Evolutionary conservation across 2,888 invertebrate genomes (phyloP).

Genomic region (Apantesis nais): DNA sequence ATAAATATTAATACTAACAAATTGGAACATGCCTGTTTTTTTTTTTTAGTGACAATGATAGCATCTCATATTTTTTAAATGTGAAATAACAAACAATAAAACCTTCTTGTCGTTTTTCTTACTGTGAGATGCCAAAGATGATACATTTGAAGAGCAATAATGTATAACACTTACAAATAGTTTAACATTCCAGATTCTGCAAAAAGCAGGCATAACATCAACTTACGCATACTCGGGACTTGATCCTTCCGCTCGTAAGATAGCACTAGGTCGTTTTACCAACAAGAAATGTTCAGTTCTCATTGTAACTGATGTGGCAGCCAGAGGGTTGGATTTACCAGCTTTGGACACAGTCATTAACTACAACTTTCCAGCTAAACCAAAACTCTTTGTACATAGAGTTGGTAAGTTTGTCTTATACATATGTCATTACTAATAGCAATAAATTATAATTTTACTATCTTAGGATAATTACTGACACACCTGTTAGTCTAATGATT

Average conservation of each 20-base stretch:
- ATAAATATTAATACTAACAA: no score
- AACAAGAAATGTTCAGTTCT: constrained; percentile 92
- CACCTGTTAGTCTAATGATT: no score
- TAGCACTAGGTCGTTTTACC: constrained; percentile 96
- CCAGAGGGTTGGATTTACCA: constrained; percentile 98
- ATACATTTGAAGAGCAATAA: no score
- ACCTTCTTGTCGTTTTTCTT: no score
- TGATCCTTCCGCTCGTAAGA: constrained; percentile 97
- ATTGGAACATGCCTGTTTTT: no score
- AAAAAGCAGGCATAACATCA: constrained; percentile 91
- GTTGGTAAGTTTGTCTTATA: constrained; percentile 89
- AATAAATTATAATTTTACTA: no score
- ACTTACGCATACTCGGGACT: constrained; percentile 97
- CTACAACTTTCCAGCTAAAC: constrained; percentile 97
- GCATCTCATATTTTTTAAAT: no score
- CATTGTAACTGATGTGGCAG: constrained; percentile 98
- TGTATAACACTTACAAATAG: background rate
- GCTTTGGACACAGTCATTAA: constrained; percentile 98
- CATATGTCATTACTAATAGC: background rate
- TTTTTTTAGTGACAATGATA: no score
- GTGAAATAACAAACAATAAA: no score
- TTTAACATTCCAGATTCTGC: constrained; percentile 85
- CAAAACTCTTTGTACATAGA: constrained; percentile 98
- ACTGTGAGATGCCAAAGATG: no score
- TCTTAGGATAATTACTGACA: no score